phyloP scores from a whole-genome alignment of 2,888 invertebrate species.

The Drosophila vallismaia region DNA sequence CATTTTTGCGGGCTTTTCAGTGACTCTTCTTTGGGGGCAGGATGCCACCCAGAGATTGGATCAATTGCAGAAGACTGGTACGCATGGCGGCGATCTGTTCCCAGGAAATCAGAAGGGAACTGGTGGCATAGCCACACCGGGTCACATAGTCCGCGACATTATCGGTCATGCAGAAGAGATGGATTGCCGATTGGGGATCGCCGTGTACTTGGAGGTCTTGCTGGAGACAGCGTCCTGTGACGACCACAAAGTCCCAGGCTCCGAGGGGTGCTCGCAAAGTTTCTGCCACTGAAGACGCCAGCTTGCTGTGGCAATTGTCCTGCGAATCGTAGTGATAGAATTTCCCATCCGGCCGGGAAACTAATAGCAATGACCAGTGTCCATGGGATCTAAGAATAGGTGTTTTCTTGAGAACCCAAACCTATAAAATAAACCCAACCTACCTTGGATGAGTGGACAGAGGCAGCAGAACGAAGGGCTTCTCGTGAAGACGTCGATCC shows the following conservation, averaged over 20 bases:
- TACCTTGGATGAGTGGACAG: slow-evolving; percentile 13
- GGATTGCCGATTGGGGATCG: slow-evolving; percentile 48
- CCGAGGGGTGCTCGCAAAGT: slow-evolving; percentile 20
- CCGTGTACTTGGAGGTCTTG: slow-evolving; percentile 10
- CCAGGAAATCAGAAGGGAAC: slow-evolving; percentile 49
- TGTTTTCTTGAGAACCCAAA: background rate
- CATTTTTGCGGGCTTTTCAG: background rate
- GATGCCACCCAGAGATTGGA: slow-evolving; percentile 50
- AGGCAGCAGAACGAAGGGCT: slow-evolving; percentile 50
- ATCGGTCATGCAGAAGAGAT: slow-evolving; percentile 57
- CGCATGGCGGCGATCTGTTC: slow-evolving; percentile 50
- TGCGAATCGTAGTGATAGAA: slow-evolving; percentile 50
- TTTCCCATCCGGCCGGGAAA: slow-evolving; percentile 54
- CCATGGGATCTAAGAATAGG: background rate
- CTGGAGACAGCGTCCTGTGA: slow-evolving; percentile 51
- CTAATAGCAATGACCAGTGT: slow-evolving; percentile 56
- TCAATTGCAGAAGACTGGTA: slow-evolving; percentile 38
- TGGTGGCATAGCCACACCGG: slow-evolving; percentile 59
- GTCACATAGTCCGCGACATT: slow-evolving; percentile 51
- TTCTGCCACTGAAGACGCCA: slow-evolving; percentile 35
- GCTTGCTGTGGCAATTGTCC: slow-evolving; percentile 39
- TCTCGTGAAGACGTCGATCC: slow-evolving; percentile 21
- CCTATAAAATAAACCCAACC: background rate
- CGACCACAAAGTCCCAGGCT: slow-evolving; percentile 24
- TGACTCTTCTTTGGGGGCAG: slow-evolving; percentile 1